Evolutionary conservation across 2,888 invertebrate genomes (phyloP), one percentile per base, ranked within the genome.

Genomic region (Myopa testacea): DNA sequence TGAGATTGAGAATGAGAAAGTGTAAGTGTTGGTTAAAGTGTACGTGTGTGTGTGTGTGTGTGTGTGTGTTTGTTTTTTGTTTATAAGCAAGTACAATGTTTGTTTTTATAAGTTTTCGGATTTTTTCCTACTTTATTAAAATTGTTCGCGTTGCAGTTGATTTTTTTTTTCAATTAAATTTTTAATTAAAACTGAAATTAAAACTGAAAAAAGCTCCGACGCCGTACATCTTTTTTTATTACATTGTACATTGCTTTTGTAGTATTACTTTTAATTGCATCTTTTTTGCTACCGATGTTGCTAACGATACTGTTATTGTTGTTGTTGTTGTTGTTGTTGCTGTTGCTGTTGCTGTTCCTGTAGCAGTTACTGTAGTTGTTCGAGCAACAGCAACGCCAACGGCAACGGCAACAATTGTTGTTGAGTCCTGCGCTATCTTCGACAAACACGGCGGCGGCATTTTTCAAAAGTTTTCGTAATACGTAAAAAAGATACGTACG

Each of bases 161-260:
- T 45, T 45, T 69, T 69, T 50, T 5, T 63, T 67, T 40, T 67
- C 19, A 40, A 67, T 69, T 50, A 12, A 45, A 45, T 26, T 69
- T 69, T 69, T 12, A 50, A 69, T 50, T 50, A 69, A 69, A 69
- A 37, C 37, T 65, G 34, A 37, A 65, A 62, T 62, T 62, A 62
- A 62, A 62, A 62, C 26, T 62, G 62, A 19, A 62, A 62, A 37
- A 65, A 65, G 65, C 65, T 4, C 65, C 65, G 65, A 26, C 37
- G 65, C 65, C 34, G 26, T 19, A 4, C 62, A n/a, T n/a, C 63
- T 16, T 63, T 19, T 26, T 37, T 63, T 63, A 26, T 63, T 16
- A 26, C 63, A 5, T 65, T 37, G 38, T 16, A 26, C 63, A 5
- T 65, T 37, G 38, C 65, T 26, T 62, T n/a, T 62, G 62, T n/a